phyloP scores from a whole-genome alignment of 2,113 vertebrate species.

The Phylloscopus trochiloides region DNA sequence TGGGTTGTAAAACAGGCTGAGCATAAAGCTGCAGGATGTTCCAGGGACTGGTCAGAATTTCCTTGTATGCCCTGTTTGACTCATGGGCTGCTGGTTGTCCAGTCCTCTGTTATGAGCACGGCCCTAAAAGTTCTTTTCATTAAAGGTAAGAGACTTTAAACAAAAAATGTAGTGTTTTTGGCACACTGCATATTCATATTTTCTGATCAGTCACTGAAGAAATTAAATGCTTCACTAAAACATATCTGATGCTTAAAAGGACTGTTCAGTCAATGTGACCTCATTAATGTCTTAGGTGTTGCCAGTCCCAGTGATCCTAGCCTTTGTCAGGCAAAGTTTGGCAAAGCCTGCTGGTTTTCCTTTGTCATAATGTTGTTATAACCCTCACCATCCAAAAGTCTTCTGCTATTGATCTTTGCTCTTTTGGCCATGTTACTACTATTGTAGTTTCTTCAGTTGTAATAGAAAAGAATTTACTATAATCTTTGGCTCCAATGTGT shows the following conservation, averaged over 20 bases:
- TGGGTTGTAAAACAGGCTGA: background rate
- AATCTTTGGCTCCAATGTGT: background rate
- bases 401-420: background rate
- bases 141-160: background rate
- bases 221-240: background rate
- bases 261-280: background rate
- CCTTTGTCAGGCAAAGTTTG: background rate
- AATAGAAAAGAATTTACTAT: background rate
- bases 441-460: background rate
- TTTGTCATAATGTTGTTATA: background rate
- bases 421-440: background rate
- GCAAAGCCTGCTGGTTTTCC: background rate
- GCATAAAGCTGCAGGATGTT: background rate
- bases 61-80: background rate
- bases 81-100: background rate
- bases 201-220: background rate
- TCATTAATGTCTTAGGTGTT: background rate
- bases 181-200: background rate
- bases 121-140: background rate
- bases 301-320: background rate
- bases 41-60: background rate
- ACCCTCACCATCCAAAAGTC: background rate
- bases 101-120: background rate
- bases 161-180: background rate
- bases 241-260: background rate